Evolutionary conservation across 2,888 invertebrate genomes (phyloP).

Genomic region (Drosophila bunnanda): DNA sequence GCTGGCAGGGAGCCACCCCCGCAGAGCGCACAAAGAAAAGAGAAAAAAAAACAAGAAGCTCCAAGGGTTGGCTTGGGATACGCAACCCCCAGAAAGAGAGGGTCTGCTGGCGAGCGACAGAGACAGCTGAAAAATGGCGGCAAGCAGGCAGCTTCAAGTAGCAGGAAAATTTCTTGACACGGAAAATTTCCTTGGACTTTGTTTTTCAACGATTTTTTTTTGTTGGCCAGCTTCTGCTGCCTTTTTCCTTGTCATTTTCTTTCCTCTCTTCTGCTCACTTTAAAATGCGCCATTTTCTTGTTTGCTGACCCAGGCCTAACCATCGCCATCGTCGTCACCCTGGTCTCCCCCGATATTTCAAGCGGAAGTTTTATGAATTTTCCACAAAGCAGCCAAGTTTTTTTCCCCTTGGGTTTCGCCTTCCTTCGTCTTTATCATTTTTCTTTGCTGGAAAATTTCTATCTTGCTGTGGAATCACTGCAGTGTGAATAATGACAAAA

Average conservation of each 20-base stretch:
- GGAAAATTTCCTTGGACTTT: constrained; percentile 53
- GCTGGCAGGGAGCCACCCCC: constrained; percentile 63
- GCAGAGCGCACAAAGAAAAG: background rate
- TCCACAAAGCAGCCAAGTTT: constrained; percentile 73
- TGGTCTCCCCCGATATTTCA: constrained; percentile 12
- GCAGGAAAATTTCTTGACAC: constrained; percentile 60
- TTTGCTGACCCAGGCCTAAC: constrained; percentile 53
- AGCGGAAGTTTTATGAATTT: constrained; percentile 81
- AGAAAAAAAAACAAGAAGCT: constrained; percentile 6
- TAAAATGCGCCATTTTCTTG: constrained; percentile 81
- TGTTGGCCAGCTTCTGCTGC: too few species aligned
- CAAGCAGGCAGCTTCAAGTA: constrained; percentile 55
- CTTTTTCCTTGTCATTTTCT: constrained; percentile 45
- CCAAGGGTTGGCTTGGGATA: constrained; percentile 39
- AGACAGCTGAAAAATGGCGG: constrained; percentile 65
- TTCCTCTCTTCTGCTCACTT: constrained; percentile 55
- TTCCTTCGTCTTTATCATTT: constrained; percentile 10
- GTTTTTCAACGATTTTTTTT: constrained; percentile 30
- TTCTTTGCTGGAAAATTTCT: constrained; percentile 28
- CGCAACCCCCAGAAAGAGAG: constrained; percentile 40
- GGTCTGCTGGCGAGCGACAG: constrained; percentile 3
- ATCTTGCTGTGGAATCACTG: constrained; percentile 72
- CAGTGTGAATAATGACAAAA: constrained; percentile 74
- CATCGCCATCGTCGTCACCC: background rate
- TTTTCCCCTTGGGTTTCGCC: constrained; percentile 41